Evolutionary conservation across 2,888 invertebrate genomes (phyloP).

Genomic region (Cybosia mesomella): DNA sequence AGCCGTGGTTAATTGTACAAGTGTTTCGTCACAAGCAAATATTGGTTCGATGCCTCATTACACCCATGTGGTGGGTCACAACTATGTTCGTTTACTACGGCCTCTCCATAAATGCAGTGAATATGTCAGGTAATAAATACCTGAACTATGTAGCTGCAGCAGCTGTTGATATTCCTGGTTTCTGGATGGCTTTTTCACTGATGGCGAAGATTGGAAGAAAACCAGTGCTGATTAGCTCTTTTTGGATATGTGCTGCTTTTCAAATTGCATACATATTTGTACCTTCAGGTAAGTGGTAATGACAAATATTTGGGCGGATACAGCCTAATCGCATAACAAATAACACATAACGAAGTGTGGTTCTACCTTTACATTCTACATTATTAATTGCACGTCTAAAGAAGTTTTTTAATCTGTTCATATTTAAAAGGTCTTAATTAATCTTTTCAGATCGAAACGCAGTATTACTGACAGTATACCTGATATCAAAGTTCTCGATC

Average conservation of each 20-base stretch:
- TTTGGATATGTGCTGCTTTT: slow-evolving; percentile 86
- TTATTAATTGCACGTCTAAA: too few relatives aligned
- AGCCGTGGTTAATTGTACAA: slow-evolving; percentile 69
- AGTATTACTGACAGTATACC: slow-evolving; percentile 80
- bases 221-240: slow-evolving; percentile 85
- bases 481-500: slow-evolving; percentile 89
- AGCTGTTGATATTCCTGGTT: slow-evolving; percentile 90
- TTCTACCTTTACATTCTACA: too few relatives aligned
- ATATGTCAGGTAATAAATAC: slow-evolving; percentile 88
- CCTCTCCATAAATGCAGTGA: slow-evolving; percentile 88
- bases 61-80: slow-evolving; percentile 88
- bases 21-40: slow-evolving; percentile 68
- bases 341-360: too few relatives aligned
- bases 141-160: slow-evolving; percentile 89
- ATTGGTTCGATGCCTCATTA: slow-evolving; percentile 61
- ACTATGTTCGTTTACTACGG: slow-evolving; percentile 89
- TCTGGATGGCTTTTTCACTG: slow-evolving; percentile 86
- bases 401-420: background rate
- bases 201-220: slow-evolving; percentile 88
- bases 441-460: slow-evolving; percentile 54
- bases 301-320: background rate
- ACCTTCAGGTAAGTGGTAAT: slow-evolving; percentile 72
- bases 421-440: background rate
- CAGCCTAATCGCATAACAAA: background rate
- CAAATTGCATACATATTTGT: slow-evolving; percentile 86